phyloP scores from a whole-genome alignment of 2,113 vertebrate genomes.

The Nycticebus coucang region DNA sequence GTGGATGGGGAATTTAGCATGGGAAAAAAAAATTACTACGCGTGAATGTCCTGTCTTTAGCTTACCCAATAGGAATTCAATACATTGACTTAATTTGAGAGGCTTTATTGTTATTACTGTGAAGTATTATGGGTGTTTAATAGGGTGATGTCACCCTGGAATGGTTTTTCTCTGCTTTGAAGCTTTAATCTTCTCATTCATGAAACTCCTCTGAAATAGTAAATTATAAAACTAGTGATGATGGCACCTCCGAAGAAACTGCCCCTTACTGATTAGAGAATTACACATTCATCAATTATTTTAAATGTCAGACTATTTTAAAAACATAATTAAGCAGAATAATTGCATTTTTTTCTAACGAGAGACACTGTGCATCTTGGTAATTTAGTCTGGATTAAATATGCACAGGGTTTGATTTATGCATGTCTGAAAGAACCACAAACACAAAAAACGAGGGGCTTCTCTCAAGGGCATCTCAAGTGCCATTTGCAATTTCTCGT shows the following conservation, averaged over 20 bases:
- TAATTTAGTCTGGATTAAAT: constrained; percentile 52
- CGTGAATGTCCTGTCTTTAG: constrained; percentile 55
- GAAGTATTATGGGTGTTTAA: constrained; percentile 24
- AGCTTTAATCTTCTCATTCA: neutral
- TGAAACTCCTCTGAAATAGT: constrained; percentile 3
- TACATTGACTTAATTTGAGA: neutral
- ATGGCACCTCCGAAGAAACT: neutral
- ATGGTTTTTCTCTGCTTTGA: neutral
- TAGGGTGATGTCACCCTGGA: neutral
- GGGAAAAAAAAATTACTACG: constrained; percentile 62
- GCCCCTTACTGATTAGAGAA: constrained; percentile 63
- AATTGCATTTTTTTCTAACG: constrained; percentile 64
- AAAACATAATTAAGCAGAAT: constrained; percentile 46
- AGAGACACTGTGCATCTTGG: constrained; percentile 60
- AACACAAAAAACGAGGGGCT: constrained; percentile 51
- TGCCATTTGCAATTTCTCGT: constrained; percentile 74
- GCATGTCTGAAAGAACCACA: constrained; percentile 53
- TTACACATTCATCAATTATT: constrained; percentile 68
- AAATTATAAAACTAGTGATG: neutral
- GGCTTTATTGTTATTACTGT: neutral
- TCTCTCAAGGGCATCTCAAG: constrained; percentile 70
- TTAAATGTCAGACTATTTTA: constrained; percentile 70
- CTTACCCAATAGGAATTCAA: constrained; percentile 18
- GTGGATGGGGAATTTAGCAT: constrained; percentile 55
- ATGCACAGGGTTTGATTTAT: constrained; percentile 62